These are phyloP conservation scores for Cinclus mexicanus DNA, from an alignment of 2,113 vertebrate species.

Conservation along the genomic window DNA sequence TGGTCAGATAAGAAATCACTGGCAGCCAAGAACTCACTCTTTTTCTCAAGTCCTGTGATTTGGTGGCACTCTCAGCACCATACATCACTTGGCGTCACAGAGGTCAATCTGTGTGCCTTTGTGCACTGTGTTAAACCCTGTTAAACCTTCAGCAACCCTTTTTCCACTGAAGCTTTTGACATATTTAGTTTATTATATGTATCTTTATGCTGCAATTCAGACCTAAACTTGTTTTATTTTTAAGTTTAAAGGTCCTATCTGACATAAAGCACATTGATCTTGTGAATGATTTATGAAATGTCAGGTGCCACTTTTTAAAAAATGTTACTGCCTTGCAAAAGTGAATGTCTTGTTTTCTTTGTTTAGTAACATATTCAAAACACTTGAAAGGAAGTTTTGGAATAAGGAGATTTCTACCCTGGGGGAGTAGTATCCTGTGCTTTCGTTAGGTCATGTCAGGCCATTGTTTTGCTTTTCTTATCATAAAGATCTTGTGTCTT, in stretches of 20 bases:
- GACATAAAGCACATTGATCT: background rate
- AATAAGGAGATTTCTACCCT: slow-evolving; percentile 33
- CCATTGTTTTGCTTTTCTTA: slow-evolving; percentile 58
- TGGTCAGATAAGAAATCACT: background rate
- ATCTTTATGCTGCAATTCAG: background rate
- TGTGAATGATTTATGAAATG: background rate
- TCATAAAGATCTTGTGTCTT: slow-evolving; percentile 32
- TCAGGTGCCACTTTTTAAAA: background rate
- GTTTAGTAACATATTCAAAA: background rate
- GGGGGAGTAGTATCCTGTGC: slow-evolving; percentile 39
- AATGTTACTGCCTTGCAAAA: background rate
- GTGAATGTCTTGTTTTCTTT: slow-evolving; percentile 49
- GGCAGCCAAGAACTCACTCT: background rate
- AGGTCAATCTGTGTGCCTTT: background rate
- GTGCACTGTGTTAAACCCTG: background rate
- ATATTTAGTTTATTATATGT: background rate
- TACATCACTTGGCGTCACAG: background rate
- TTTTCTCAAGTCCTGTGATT: background rate
- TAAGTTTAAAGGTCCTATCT: slow-evolving; percentile 1
- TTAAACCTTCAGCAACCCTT: background rate
- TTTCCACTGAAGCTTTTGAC: background rate
- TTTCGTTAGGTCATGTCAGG: slow-evolving; percentile 36
- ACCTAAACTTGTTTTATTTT: background rate
- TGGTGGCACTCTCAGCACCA: background rate
- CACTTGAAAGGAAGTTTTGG: slow-evolving; percentile 47